Conservation (phyloP, 2,797 vertebrate species). For the Coranthus polyacanthus region DNA sequence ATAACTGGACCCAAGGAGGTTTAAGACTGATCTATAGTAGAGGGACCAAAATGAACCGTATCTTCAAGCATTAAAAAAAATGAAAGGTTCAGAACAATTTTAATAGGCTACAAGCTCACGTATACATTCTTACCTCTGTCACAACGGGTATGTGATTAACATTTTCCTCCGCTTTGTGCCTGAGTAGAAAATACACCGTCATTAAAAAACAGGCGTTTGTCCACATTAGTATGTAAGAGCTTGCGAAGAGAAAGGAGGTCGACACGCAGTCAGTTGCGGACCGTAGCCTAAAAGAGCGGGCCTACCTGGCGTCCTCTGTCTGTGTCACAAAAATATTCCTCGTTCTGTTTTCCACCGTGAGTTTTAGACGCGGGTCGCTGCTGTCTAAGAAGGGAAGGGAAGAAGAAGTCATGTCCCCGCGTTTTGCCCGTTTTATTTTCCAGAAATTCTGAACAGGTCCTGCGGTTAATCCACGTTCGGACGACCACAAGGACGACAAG, state of each 20-base stretch:
- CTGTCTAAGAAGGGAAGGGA: constrained; percentile 49
- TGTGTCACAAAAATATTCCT: constrained; percentile 87
- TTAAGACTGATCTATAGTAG: too few relatives aligned
- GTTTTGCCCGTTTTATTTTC: constrained; percentile 12
- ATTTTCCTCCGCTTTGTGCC: constrained; percentile 68
- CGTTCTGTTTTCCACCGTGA: constrained; percentile 76
- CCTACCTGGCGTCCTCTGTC: constrained; percentile 79
- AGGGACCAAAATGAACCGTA: too few relatives aligned
- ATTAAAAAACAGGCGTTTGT: not conserved
- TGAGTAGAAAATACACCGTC: constrained; percentile 36
- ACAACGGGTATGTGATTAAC: constrained; percentile 78
- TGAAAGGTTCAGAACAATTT: not conserved
- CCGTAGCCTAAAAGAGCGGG: not conserved
- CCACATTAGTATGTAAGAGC: not conserved
- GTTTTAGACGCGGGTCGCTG: constrained; percentile 66
- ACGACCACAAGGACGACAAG: constrained; percentile 27
- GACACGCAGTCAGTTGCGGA: not conserved
- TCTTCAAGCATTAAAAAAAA: too few relatives aligned
- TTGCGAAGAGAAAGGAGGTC: not conserved
- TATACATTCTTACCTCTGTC: constrained; percentile 73
- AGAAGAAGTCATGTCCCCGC: constrained; percentile 58
- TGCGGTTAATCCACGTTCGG: constrained; percentile 42
- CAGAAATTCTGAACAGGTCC: constrained; percentile 17
- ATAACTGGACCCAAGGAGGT: too few relatives aligned
- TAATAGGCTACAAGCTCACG: not conserved